These are phyloP conservation scores for Palythoa heliodiscus DNA, from an alignment of 92 coral and sea anemone genomes.

Conservation along the genomic window DNA sequence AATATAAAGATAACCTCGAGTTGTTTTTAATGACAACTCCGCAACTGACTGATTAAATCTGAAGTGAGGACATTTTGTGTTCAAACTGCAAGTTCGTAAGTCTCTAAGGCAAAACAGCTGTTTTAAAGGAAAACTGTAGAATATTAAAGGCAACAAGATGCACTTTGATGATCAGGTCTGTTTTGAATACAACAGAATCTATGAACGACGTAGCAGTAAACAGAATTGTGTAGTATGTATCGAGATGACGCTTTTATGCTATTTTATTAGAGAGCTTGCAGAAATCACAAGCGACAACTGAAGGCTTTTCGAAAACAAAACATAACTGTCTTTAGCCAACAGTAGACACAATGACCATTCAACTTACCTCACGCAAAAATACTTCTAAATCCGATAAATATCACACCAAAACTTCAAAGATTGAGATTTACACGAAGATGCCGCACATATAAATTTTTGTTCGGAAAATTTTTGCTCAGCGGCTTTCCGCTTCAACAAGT, in stretches of 20 bases:
- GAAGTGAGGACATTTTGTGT: background rate
- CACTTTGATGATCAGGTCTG: background rate
- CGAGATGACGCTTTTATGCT: conserved; percentile 6
- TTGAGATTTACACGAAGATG: background rate
- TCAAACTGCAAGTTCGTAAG: background rate
- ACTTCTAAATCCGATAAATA: background rate
- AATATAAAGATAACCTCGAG: background rate
- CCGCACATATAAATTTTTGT: background rate
- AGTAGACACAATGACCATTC: background rate
- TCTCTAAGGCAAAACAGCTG: background rate
- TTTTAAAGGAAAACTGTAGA: background rate
- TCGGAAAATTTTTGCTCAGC: conserved; percentile 49
- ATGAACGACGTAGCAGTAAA: background rate
- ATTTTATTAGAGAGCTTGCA: background rate
- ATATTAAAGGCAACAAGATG: background rate
- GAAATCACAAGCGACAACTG: background rate
- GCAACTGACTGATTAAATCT: conserved; percentile 23
- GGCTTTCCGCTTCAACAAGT: conserved; percentile 65
- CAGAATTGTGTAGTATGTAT: background rate
- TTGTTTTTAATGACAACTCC: conserved; percentile 21
- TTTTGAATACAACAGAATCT: background rate
- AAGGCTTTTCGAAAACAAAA: background rate
- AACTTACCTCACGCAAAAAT: background rate
- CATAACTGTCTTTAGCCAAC: background rate
- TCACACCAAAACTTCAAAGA: background rate